Base-by-base conservation (phyloP, 1,140 invertebrate species). In the Penaeus vannamei region DNA sequence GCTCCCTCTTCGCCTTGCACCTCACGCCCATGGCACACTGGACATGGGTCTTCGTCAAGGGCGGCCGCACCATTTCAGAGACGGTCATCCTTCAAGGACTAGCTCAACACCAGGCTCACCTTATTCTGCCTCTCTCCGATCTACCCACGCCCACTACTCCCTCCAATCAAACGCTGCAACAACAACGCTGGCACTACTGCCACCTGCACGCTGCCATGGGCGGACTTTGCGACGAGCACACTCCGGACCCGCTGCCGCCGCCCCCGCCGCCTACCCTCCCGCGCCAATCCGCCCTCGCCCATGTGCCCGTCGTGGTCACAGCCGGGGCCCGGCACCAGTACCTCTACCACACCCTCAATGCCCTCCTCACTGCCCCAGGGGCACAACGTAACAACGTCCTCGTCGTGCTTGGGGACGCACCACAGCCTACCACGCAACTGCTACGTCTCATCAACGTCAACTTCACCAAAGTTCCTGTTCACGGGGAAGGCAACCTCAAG, bases 11-110 rank as follows among this genome's bases (percentile, higher is more conserved):
- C 46, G 90, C 87, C 32, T 7, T 76, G 7, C 86, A 91, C 72
- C 77, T 89, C 61, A 72, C 86, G 32, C 86, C 86, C 77, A 42
- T 62, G 12, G 61, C 90, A 8, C 90, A 91, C 84, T 91, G 91
- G 91, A 91, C 77, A 26, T 91, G 91, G 91, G 81, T 87, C 46
- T 91, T 91, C 83, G 29, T 91, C 72, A 91, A 88, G 77, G 91
- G 91, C 32, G 91, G 91, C 10, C 89, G 91, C 26, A 91, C 91
- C 19, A 80, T 91, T 32, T 85, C 86, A 20, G 91, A 91, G 87
- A 82, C 91, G 8, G 83, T 77, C 32, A 83, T 84, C 53, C 29
- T 86, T 36, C 64, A 62, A 46, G 69, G 53, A 77, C 26, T 79
- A 59, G n/a, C 26, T 53, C 12, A 77, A 29, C 80, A 76, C 42